Conservation (phyloP, 2,888 invertebrate species). For the Hesperia comma region DNA sequence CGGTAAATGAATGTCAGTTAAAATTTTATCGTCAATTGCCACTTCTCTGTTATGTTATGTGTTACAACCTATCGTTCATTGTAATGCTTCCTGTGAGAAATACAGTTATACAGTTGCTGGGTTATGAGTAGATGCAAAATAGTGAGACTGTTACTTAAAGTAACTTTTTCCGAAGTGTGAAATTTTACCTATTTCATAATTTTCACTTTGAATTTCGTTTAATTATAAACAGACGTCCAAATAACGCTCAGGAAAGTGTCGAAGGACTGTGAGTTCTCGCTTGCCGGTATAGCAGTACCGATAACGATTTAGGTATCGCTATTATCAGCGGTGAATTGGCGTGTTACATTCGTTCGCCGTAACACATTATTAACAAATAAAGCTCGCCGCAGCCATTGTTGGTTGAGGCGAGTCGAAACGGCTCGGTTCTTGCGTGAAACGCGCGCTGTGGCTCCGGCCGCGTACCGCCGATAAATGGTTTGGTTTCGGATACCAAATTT, state of each 20-base stretch:
- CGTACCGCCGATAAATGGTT: conserved; percentile 51
- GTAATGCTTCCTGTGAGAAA: too few relatives aligned
- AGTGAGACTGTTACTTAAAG: too few relatives aligned
- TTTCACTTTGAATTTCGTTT: too few relatives aligned
- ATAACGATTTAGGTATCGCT: conserved; percentile 46
- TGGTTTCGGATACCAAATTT: conserved; percentile 62
- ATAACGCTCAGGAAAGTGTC: conserved; percentile 15
- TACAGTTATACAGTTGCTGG: too few relatives aligned
- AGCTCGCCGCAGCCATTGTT: conserved; percentile 72
- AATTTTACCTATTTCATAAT: too few relatives aligned
- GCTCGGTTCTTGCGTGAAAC: conserved; percentile 63
- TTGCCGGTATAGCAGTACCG: conserved; percentile 42
- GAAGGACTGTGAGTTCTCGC: conserved; percentile 29
- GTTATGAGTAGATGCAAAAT: too few relatives aligned
- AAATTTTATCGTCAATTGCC: too few relatives aligned
- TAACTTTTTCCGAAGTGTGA: too few relatives aligned
- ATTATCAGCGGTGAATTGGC: conserved; percentile 65
- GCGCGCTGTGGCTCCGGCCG: conserved; percentile 49
- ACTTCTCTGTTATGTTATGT: too few relatives aligned
- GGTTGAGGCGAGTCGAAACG: conserved; percentile 62
- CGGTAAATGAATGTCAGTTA: too few relatives aligned
- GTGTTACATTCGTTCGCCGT: conserved; percentile 71
- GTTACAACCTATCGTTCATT: too few relatives aligned
- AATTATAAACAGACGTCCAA: too few relatives aligned
- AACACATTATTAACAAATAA: conserved; percentile 77